A percentile compares a stretch with the other conserved stretches of the same genome.
Evolutionary conservation across 1,140 invertebrate species (phyloP).

Genomic region (Monomorium pharaonis): DNA sequence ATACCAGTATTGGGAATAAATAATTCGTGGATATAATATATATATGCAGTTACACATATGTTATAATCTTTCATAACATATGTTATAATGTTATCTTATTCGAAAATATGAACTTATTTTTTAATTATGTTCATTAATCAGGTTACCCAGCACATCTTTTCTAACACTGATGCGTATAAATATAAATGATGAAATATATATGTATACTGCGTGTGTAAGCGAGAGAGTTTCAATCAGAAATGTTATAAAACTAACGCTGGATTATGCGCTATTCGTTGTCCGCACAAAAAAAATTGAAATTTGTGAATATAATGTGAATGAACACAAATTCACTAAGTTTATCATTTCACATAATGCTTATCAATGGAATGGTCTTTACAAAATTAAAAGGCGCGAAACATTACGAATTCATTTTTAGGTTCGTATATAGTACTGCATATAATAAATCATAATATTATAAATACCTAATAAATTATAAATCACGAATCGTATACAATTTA

Average conservation of each 20-base stretch:
- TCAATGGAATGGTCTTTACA: neutral
- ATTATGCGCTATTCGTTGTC: neutral
- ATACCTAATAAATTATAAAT: neutral
- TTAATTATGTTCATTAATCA: slow-evolving; percentile 16
- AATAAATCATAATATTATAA: neutral
- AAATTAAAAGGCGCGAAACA: neutral
- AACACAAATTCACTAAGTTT: neutral
- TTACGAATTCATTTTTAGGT: neutral
- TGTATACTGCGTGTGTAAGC: slow-evolving; percentile 62
- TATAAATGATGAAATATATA: slow-evolving; percentile 57
- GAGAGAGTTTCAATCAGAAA: slow-evolving; percentile 70
- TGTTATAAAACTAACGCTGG: slow-evolving; percentile 32
- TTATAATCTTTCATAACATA: slow-evolving; percentile 43
- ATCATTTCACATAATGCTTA: neutral
- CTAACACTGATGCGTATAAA: slow-evolving; percentile 62
- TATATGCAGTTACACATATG: slow-evolving; percentile 31
- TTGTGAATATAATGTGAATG: neutral
- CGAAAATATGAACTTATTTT: neutral
- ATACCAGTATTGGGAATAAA: slow-evolving; percentile 34
- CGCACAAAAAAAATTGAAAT: neutral
- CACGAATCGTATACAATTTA: neutral
- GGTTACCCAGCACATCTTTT: neutral
- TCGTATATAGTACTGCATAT: neutral
- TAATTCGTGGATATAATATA: neutral
- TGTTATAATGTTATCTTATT: neutral